Base-by-base conservation (phyloP, 1,140 invertebrate genomes). In the Archivesica marissinica region DNA sequence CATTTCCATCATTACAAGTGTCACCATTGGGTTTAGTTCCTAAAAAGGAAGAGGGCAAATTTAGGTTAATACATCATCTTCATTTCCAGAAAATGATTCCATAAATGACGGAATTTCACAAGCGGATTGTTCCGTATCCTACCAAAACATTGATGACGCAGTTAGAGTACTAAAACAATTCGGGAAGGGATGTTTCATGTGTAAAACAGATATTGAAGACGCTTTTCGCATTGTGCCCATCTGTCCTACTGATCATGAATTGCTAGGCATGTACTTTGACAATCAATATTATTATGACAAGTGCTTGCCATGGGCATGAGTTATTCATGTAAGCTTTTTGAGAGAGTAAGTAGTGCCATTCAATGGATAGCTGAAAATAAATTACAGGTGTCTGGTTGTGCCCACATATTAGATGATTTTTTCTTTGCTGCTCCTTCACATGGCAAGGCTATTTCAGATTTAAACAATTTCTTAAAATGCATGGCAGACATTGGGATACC, bases 371-470 rank as follows among this genome's bases (percentile, higher is more conserved):
- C 47, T n/a, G 9, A 78, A 64, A 64, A 56, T 1, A 59, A 79
- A 38, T 54, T 66, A 28, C 13, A n/a, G 2, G 35, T 81, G 7
- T 17, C 17, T n/a, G 13, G 39, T 28, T 33, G 35, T 30, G 72
- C 79, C 41, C 82, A 87, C 64, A 41, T 77, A 6, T 30, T 77
- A 39, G 80, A 87, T 80, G 86, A 84, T 56, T 84, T 84, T 61
- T 38, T 87, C 1, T 54, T 61, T 38, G 52, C 68, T 13, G 76
- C 52, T 6, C n/a, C 23, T 1, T 54, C 38, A n/a, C 33, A 11
- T 23, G 13, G 0, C n/a, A 4, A 47, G 1, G 56, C 61, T 28
- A 13, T 74, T 15, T n/a, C 28, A 0, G 6, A 59, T 38, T 13
- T 83, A 0, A 17, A 61, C n/a, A 17, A n/a, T 13, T 78, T 83